Base-by-base conservation (phyloP, 2,113 vertebrate genomes). In the Sialia sialis region DNA sequence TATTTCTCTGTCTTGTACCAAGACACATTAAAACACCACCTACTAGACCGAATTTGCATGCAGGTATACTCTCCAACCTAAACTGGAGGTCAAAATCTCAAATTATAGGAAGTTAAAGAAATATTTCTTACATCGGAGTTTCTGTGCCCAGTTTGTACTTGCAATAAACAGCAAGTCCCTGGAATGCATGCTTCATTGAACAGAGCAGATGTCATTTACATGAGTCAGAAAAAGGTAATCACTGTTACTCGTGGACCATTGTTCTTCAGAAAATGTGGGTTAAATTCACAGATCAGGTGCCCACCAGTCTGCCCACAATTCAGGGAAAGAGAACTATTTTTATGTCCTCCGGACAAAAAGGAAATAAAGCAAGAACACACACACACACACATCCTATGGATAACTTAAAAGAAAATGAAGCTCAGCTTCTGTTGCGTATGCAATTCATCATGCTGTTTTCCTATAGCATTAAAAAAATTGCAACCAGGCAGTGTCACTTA, bases 181-280 rank as follows among this genome's bases (percentile, higher is more conserved):
- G 69, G 84, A 89, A 91, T 10, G 11, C 73, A 67, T 25, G 67
- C 77, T 58, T 49, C 0, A 0, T n/a, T 77, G 59, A 94, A 49
- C 51, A 77, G 59, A 66, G 46, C 29, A 81, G 68, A 73, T n/a
- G 20, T 43, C 3, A 0, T 83, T 83, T 76, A 79, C 21, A 23
- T 7, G 26, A 92, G 54, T 32, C 41, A 41, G 48, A 79, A 48
- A 10, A 20, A 70, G 30, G 39, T 36, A 76, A 74, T 21, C 30
- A 13, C 32, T 39, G 41, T 0, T 0, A 51, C 7, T 70, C 1
- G 0, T 13, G 13, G 32, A 74, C 38, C 34, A 34, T 1, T 77
- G 22, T 34, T n/a, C 62, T 87, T 46, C 38, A 66, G 34, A 46
- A 91, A 32, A 43, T 11, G 32, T n/a, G 46, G 26, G 36, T 29